Evolutionary conservation across 2,888 invertebrate species (phyloP).

Genomic region (Blastobasis adustella): DNA sequence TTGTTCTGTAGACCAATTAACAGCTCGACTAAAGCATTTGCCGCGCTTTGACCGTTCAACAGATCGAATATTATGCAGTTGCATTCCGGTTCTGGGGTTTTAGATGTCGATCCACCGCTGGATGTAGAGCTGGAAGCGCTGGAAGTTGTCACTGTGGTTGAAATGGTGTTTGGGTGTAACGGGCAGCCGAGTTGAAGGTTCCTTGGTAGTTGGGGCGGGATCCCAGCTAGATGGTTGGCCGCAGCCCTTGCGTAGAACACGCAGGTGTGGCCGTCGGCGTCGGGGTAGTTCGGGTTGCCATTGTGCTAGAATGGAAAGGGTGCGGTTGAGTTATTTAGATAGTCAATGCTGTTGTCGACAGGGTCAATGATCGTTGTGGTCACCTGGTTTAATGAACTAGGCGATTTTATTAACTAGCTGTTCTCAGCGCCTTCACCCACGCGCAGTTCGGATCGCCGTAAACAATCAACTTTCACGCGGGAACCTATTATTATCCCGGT

Average conservation of each 20-base stretch:
- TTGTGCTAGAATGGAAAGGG: conserved; percentile 82
- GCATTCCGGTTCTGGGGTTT: conserved; percentile 59
- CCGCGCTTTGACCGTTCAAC: conserved; percentile 58
- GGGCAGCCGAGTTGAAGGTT: conserved; percentile 57
- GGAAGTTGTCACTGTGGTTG: too few relatives aligned
- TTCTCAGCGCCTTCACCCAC: too few relatives aligned
- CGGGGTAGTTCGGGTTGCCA: conserved; percentile 92
- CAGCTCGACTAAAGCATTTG: conserved; percentile 62
- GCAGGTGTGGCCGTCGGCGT: conserved; percentile 73
- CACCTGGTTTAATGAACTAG: too few relatives aligned
- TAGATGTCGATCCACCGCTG: conserved; percentile 38
- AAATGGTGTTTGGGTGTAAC: conserved; percentile 39
- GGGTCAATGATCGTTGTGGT: too few relatives aligned
- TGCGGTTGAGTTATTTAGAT: neutral
- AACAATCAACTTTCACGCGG: too few relatives aligned
- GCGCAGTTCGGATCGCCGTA: too few relatives aligned
- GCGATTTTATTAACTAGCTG: too few relatives aligned
- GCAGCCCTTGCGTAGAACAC: conserved; percentile 70
- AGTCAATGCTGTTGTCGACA: too few relatives aligned
- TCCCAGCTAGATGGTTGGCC: conserved; percentile 64
- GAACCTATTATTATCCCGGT: too few relatives aligned
- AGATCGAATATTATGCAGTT: conserved; percentile 65
- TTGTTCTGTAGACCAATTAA: conserved; percentile 63
- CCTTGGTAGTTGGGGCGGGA: conserved; percentile 53
- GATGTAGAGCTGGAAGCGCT: conserved; percentile 33